phyloP scores from a whole-genome alignment of 2,113 vertebrate species.

The Xyrauchen texanus region DNA sequence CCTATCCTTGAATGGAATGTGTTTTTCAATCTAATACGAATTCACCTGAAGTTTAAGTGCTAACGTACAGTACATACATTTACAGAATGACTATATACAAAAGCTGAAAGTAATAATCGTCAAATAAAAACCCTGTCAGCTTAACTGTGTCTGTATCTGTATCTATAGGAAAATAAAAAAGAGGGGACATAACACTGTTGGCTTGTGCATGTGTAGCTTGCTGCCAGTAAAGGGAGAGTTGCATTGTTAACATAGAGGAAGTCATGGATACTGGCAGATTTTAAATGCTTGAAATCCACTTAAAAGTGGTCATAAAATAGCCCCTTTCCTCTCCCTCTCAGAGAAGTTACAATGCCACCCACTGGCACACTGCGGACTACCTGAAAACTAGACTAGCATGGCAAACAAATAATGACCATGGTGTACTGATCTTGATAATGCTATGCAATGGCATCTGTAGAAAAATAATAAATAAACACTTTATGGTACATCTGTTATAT shows the following conservation, averaged over 20 bases:
- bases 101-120: conserved; percentile 48
- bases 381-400: conserved; percentile 66
- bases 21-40: conserved; percentile 54
- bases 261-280: conserved; percentile 34
- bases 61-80: conserved; percentile 67
- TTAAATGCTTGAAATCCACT: conserved; percentile 44
- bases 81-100: conserved; percentile 73
- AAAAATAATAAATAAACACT: conserved; percentile 60
- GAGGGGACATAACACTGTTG: conserved; percentile 80
- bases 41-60: conserved; percentile 67
- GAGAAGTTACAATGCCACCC: conserved; percentile 16
- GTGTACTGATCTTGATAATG: conserved; percentile 60
- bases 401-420: conserved; percentile 63
- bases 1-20: conserved; percentile 54
- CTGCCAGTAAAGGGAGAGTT: conserved; percentile 57
- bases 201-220: conserved; percentile 66
- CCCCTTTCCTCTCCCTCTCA: conserved; percentile 11
- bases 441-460: conserved; percentile 57
- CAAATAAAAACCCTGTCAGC: conserved; percentile 54
- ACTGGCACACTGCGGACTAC: conserved; percentile 14
- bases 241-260: conserved; percentile 41
- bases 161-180: conserved; percentile 76
- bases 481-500: conserved; percentile 56
- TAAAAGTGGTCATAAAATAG: conserved; percentile 29
- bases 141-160: conserved; percentile 81